phyloP scores from a whole-genome alignment of 1,140 invertebrate species.

The Phenacoccus solenopsis region DNA sequence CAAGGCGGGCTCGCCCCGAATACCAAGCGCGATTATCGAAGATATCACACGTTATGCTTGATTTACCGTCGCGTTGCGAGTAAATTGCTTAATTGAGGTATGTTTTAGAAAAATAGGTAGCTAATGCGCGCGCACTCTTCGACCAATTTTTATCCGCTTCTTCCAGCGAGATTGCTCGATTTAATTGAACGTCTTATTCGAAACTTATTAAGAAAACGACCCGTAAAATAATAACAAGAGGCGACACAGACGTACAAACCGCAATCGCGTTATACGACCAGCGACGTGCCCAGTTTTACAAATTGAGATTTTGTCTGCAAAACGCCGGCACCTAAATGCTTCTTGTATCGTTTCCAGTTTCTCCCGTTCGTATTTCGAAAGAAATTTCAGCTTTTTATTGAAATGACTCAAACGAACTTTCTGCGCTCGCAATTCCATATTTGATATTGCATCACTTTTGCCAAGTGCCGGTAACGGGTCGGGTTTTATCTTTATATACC shows the following conservation, averaged over 20 bases:
- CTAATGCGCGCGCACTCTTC: background rate
- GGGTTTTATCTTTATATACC: background rate
- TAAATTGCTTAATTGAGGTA: background rate
- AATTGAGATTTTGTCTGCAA: conserved; percentile 16
- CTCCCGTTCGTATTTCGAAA: conserved; percentile 10
- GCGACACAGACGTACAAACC: conserved; percentile 4
- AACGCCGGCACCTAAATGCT: conserved; percentile 9
- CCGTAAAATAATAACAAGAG: conserved; percentile 14
- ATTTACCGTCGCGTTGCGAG: background rate
- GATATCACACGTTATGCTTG: background rate
- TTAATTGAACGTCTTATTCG: conserved; percentile 13
- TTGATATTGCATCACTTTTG: background rate
- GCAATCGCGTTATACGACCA: conserved; percentile 7
- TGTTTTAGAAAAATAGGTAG: background rate
- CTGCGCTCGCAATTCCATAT: background rate
- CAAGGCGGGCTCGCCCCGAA: too few relatives aligned
- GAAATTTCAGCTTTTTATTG: conserved; percentile 10
- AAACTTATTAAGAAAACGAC: conserved; percentile 18
- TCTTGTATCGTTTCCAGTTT: background rate
- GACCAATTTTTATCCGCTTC: background rate
- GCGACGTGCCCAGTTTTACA: conserved; percentile 13
- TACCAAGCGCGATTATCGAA: background rate
- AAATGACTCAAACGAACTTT: conserved; percentile 6
- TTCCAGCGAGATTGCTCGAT: background rate
- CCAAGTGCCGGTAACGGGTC: background rate